phyloP scores from a whole-genome alignment of 2,888 invertebrate species.

The Rhamnusium bicolor region DNA sequence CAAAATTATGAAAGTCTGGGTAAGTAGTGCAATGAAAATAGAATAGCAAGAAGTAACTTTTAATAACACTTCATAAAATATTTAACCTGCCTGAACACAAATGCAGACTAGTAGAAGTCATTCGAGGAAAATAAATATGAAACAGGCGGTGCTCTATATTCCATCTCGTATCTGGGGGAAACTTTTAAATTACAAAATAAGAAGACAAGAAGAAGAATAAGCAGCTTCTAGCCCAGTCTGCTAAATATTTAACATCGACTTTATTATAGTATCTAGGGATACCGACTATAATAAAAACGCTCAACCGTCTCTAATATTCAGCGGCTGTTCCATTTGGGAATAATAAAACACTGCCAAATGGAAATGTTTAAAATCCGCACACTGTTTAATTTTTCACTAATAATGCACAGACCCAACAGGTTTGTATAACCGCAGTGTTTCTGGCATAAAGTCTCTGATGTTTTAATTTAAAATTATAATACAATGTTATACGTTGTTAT shows the following conservation, averaged over 20 bases:
- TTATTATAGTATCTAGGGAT: slow-evolving; percentile 61
- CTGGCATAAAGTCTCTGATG: not conserved
- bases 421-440: not conserved
- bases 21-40: slow-evolving; percentile 15
- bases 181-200: slow-evolving; percentile 68
- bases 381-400: slow-evolving; percentile 53
- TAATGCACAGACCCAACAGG: slow-evolving; percentile 18
- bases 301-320: slow-evolving; percentile 60
- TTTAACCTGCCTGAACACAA: slow-evolving; percentile 60
- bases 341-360: slow-evolving; percentile 61
- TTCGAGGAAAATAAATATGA: slow-evolving; percentile 64
- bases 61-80: slow-evolving; percentile 61
- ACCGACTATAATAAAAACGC: slow-evolving; percentile 51
- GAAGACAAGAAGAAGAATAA: slow-evolving; percentile 60
- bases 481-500: too few species aligned
- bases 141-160: slow-evolving; percentile 50
- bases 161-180: slow-evolving; percentile 59
- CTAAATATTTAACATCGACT: slow-evolving; percentile 67
- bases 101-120: slow-evolving; percentile 57
- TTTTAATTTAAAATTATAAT: not conserved
- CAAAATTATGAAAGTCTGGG: slow-evolving; percentile 19
- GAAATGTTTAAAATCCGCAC: slow-evolving; percentile 54
- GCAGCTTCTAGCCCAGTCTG: slow-evolving; percentile 60
- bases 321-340: slow-evolving; percentile 58
- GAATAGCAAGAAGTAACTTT: slow-evolving; percentile 47